Base-by-base conservation (phyloP, 1,140 invertebrate species). In the Ylistrum balloti region DNA sequence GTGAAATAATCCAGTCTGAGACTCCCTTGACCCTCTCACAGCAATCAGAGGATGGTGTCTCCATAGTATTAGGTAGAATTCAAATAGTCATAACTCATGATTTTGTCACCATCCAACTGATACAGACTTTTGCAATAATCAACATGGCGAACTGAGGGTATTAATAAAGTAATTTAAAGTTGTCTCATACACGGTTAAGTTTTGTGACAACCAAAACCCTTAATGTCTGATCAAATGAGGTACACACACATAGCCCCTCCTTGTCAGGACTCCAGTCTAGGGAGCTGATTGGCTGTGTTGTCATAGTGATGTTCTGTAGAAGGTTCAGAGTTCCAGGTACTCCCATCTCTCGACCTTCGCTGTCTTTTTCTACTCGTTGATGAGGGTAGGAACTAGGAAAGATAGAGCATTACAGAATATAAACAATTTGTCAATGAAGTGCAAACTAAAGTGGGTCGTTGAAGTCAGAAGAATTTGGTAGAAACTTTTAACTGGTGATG, bases 251-350 rank as follows among this genome's bases (percentile, higher is more conserved):
- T 0, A 99, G 96, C 20, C 99, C 99, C 41, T 97, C 95, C 96
- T 99, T 99, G 95, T 99, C 98, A 0, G 97, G 97, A 96, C 98
- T 98, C 99, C 99, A 99, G 95, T 99, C 98, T 91, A 98, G 98
- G 3, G 98, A 97, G 94, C 97, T 98, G 87, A 99, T 97, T 0
- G 99, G 99, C 95, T 99, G 99, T n/a, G 97, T 97, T 17, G 98
- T 98, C 34, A 99, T 91, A 0, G 97, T 97, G 91, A 97, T 97
- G 90, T 98, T 98, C 95, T 99, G 98, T 28, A 99, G 94, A 85
- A 98, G 97, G 33, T 97, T 96, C 3, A 99, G 93, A 32, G 97
- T 97, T 10, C 99, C 99, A 22, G 97, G 95, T 0, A 99, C 97
- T 22, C 98, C 98, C 34, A 97, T 94, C 10, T 97, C 97, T 10